Evolutionary conservation across 1,140 invertebrate species (phyloP), one percentile per base, ranked within the genome.

Genomic region (Anthonomus grandis): DNA sequence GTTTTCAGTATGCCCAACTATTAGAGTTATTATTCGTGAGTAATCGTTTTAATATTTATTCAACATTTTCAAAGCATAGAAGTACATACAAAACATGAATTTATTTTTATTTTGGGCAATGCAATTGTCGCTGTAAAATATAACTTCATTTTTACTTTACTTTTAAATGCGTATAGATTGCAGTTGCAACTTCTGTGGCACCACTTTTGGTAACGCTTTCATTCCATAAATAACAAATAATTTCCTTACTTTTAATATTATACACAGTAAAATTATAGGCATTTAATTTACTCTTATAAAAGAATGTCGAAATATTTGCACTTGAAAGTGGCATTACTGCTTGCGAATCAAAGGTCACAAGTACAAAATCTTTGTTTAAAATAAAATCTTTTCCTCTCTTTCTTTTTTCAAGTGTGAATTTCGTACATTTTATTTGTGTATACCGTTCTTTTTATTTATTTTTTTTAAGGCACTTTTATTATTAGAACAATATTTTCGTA

Each of bases 111-210:
- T n/a, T n/a, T n/a, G n/a, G n/a, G n/a, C n/a, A n/a, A n/a, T n/a
- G n/a, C n/a, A n/a, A n/a, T n/a, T n/a, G n/a, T n/a, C n/a, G n/a
- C n/a, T n/a, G n/a, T n/a, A n/a, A n/a, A n/a, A 55, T 10, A 75
- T 63, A 47, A 53, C 72, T 57, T 71, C 70, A 59, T 76, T 76
- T 63, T 76, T 73, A 47, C 76, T 70, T 64, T 76, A 74, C 18
- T 3, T n/a, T 3, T 3, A 46, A 3, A 17, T 21, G 24, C n/a
- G n/a, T n/a, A n/a, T n/a, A n/a, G n/a, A n/a, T n/a, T n/a, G n/a
- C n/a, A n/a, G n/a, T n/a, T n/a, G 8, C 27, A 31, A 31, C n/a
- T 31, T 31, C 27, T 8, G n/a, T 31, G 6, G 27, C 27, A n/a
- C 27, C 27, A 8, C 27, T 31, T 31, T n/a, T 31, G 27, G 27